phyloP scores from a whole-genome alignment of 2,113 vertebrate genomes.

The Psittacula cyanocephala region DNA sequence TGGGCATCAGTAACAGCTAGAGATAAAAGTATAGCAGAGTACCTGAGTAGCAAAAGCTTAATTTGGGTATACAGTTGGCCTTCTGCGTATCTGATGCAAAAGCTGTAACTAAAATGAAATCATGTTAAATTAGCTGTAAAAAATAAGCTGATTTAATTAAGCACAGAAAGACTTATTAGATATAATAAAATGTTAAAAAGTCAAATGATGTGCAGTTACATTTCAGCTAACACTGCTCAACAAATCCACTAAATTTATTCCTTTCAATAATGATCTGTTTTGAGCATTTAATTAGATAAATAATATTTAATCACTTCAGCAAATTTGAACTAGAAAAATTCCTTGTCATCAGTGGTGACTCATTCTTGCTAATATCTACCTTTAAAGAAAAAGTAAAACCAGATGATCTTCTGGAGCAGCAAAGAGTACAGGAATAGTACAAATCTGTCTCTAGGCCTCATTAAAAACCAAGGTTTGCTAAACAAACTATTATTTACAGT shows the following conservation, averaged over 20 bases:
- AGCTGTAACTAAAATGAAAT: constrained; percentile 78
- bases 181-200: constrained; percentile 87
- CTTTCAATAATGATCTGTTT: constrained; percentile 86
- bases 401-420: constrained; percentile 33
- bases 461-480: constrained; percentile 79
- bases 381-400: constrained; percentile 58
- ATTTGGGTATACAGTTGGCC: constrained; percentile 66
- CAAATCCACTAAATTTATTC: constrained; percentile 81
- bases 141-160: constrained; percentile 87
- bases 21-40: constrained; percentile 16
- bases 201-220: constrained; percentile 82
- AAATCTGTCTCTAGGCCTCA: constrained; percentile 64
- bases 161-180: constrained; percentile 83
- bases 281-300: constrained; percentile 85
- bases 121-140: constrained; percentile 84
- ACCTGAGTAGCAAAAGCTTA: constrained; percentile 61
- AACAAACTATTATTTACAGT: constrained; percentile 82
- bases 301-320: constrained; percentile 84
- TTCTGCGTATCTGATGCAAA: constrained; percentile 73
- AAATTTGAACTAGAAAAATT: constrained; percentile 80
- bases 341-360: constrained; percentile 76
- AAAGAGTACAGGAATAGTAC: constrained; percentile 5
- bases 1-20: not conserved
- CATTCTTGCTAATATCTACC: constrained; percentile 57
- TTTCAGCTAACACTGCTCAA: constrained; percentile 79